Evolutionary conservation across 2,888 invertebrate species (phyloP), one percentile per base, ranked within the genome.

Genomic region (Synergus japonicus): DNA sequence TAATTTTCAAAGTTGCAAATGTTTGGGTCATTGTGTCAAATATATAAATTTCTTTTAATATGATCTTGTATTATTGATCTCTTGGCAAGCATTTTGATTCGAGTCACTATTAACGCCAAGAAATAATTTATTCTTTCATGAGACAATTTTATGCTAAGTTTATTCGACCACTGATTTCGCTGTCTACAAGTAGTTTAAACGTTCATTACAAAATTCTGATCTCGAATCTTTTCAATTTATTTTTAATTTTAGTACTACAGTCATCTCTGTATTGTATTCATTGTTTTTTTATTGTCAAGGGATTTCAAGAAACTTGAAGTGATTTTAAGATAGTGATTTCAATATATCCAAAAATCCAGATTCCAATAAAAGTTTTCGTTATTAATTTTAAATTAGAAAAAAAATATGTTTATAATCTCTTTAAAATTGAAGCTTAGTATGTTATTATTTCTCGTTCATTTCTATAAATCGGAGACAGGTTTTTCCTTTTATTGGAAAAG

Each of bases 401-500:
- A 37, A 4, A 0, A 0, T 7, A 37, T 37, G 37, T 37, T 7
- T 0, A 37, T 5, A 37, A 37, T 37, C 37, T 37, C 7, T 54
- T 54, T 15, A 15, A 54, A 54, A 15, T 54, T 54, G 15, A 54
- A 13, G n/a, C 5, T 5, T 54, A 15, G 12, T 54, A 54, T 12
- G 4, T 15, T 54, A 54, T 3, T 15, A n/a, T 54, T 15, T 15
- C 12, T 54, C 15, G 12, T 54, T 15, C 12, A 15, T 54, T 54
- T 54, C 49, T 13, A 54, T 54, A 15, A 54, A 15, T 54, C 12
- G 49, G 5, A 5, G 46, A 5, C 44, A 46, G 46, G 13, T 22
- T 18, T 67, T 65, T 29, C 41, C 22, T n/a, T 44, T 46, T 67
- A 67, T 67, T 67, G 67, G 18, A 67, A 67, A 67, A 44, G 46